Evolutionary conservation across 2,113 vertebrate species (phyloP).

Genomic region (Bettongia penicillata): DNA sequence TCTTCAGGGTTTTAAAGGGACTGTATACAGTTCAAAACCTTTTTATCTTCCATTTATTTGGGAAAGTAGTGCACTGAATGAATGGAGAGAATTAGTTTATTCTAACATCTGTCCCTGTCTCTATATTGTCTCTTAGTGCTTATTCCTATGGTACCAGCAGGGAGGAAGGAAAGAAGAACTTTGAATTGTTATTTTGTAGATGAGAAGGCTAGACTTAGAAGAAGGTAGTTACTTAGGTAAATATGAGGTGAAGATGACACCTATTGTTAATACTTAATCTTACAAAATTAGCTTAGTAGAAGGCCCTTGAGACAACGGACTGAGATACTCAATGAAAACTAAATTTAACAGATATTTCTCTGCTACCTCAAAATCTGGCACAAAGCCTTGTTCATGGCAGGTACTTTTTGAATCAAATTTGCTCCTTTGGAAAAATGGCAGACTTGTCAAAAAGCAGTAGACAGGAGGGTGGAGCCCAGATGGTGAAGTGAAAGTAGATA

Average conservation of each 20-base stretch:
- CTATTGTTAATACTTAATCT: too few relatives aligned
- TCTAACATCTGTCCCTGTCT: neutral
- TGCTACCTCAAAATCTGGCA: too few relatives aligned
- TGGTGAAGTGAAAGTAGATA: too few relatives aligned
- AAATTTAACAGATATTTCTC: too few relatives aligned
- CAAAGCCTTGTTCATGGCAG: neutral
- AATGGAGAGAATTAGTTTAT: neutral
- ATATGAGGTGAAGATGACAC: too few relatives aligned
- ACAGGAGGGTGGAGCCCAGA: too few relatives aligned
- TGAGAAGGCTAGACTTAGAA: too few relatives aligned
- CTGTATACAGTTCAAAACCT: neutral
- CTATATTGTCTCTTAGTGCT: neutral
- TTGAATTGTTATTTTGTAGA: neutral
- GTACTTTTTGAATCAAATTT: conserved; percentile 33
- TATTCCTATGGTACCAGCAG: neutral
- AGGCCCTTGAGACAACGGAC: too few relatives aligned
- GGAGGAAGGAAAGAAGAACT: conserved; percentile 28
- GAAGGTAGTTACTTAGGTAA: too few relatives aligned
- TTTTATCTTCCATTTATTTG: neutral
- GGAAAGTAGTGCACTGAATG: neutral
- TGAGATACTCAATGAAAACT: too few relatives aligned
- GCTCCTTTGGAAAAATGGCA: neutral
- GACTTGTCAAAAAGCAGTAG: too few relatives aligned
- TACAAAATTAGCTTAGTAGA: too few relatives aligned
- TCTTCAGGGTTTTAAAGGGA: neutral